A percentile compares a stretch with the other conserved stretches of the same genome.
Conservation (phyloP, 2,113 vertebrate species). For the Eulemur rufifrons region DNA sequence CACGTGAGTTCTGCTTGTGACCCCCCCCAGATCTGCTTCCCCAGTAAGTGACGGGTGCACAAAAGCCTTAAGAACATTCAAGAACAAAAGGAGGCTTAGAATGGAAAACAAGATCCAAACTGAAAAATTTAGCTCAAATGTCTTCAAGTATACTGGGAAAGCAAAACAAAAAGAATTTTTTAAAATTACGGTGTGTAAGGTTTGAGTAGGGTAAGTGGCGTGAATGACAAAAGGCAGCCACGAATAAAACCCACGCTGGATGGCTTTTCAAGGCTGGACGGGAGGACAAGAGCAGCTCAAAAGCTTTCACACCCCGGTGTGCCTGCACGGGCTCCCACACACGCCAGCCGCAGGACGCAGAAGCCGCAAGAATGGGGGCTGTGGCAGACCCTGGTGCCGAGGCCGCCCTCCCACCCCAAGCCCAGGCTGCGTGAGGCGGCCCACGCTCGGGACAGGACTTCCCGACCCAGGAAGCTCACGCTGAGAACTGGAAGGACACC, state of each 20-base stretch:
- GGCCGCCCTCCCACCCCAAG: accelerated
- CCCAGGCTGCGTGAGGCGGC: neutral
- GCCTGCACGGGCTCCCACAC: accelerated
- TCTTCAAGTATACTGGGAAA: neutral
- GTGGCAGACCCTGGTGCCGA: accelerated
- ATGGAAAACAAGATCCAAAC: neutral
- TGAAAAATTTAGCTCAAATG: accelerated
- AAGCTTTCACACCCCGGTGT: neutral
- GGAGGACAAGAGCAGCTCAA: accelerated
- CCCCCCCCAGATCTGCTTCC: neutral
- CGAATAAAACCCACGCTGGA: neutral
- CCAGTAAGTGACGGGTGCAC: accelerated
- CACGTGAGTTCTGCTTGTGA: accelerated
- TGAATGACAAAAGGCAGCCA: neutral
- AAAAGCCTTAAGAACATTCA: neutral
- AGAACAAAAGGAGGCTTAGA: neutral
- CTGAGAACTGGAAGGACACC: accelerated
- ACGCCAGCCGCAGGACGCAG: accelerated
- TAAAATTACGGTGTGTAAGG: neutral
- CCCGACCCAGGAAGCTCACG: accelerated
- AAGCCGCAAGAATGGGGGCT: neutral
- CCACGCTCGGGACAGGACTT: accelerated
- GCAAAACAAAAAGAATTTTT: neutral
- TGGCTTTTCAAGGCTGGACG: accelerated
- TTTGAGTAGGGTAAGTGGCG: accelerated